A percentile compares a stretch with the other conserved stretches of the same genome.
Evolutionary conservation across 92 coral and sea anemone species (phyloP).

Genomic region (Ricordea florida): DNA sequence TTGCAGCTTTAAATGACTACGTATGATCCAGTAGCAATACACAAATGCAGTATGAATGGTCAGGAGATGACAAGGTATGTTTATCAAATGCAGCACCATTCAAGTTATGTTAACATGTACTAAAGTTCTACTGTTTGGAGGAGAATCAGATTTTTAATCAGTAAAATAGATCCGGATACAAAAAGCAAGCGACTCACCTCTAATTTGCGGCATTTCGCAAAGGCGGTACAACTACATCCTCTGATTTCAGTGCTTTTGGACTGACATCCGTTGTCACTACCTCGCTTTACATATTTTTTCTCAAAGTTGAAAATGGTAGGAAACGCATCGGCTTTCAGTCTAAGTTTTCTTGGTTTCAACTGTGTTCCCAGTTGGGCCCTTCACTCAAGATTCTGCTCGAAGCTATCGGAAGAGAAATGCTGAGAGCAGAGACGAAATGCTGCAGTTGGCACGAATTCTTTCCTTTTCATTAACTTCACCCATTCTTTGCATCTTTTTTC

Average conservation of each 20-base stretch:
- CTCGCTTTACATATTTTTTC: too few relatives aligned
- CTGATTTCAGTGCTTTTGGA: too few relatives aligned
- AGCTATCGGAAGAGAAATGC: background rate
- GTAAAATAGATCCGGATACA: background rate
- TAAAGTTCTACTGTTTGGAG: background rate
- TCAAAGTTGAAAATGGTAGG: conserved; percentile 24
- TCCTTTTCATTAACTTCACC: background rate
- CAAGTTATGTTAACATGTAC: too few relatives aligned
- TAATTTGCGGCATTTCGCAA: conserved; percentile 3
- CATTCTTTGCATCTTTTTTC: background rate
- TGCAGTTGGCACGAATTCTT: conserved; percentile 1
- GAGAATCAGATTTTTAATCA: background rate
- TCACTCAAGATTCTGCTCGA: background rate
- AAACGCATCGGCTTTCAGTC: conserved; percentile 15
- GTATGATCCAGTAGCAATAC: too few relatives aligned
- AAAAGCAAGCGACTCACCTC: background rate
- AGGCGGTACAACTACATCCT: too few relatives aligned
- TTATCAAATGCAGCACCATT: too few relatives aligned
- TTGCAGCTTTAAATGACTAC: too few relatives aligned
- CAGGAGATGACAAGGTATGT: too few relatives aligned
- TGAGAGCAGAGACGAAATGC: conserved; percentile 1
- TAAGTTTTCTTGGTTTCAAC: conserved; percentile 4
- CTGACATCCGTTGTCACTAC: too few relatives aligned
- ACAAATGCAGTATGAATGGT: too few relatives aligned
- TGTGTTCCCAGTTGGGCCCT: background rate